Conservation (phyloP, 1,140 invertebrate species). For the Tetragnatha versicolor region DNA sequence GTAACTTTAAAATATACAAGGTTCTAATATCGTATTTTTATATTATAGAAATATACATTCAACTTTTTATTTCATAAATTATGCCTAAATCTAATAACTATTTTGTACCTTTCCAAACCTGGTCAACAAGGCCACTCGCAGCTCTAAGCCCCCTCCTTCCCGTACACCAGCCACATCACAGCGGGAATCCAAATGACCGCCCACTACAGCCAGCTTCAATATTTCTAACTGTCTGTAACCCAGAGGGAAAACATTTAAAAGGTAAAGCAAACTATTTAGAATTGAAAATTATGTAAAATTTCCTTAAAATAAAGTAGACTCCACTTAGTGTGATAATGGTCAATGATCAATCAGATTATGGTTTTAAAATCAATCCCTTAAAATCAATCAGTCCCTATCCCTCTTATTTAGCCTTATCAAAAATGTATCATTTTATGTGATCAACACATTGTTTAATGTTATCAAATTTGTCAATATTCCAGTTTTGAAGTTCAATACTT, state of each 20-base stretch:
- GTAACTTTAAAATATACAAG: conserved; percentile 20
- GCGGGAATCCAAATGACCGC: conserved; percentile 67
- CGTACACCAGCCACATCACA: conserved; percentile 63
- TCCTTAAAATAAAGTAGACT: too few species aligned
- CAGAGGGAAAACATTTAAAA: conserved; percentile 1
- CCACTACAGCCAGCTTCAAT: conserved; percentile 65
- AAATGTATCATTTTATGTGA: too few species aligned
- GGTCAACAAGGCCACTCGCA: conserved; percentile 71
- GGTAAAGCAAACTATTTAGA: not conserved
- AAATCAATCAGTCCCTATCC: too few species aligned
- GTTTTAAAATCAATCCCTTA: too few species aligned
- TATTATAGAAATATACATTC: not conserved
- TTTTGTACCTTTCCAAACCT: conserved; percentile 68
- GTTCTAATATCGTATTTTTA: not conserved
- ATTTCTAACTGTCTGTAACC: conserved; percentile 65
- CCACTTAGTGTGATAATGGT: too few species aligned
- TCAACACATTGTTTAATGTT: too few species aligned
- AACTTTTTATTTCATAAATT: not conserved
- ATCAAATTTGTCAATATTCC: too few species aligned
- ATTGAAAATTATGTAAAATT: not conserved
- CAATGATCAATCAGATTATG: too few species aligned
- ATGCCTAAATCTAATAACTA: not conserved
- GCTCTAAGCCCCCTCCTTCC: conserved; percentile 66
- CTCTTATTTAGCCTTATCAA: too few species aligned
- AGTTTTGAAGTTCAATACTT: too few species aligned